Base-by-base conservation (phyloP, 1,140 invertebrate species). In the Euschistus heros region DNA sequence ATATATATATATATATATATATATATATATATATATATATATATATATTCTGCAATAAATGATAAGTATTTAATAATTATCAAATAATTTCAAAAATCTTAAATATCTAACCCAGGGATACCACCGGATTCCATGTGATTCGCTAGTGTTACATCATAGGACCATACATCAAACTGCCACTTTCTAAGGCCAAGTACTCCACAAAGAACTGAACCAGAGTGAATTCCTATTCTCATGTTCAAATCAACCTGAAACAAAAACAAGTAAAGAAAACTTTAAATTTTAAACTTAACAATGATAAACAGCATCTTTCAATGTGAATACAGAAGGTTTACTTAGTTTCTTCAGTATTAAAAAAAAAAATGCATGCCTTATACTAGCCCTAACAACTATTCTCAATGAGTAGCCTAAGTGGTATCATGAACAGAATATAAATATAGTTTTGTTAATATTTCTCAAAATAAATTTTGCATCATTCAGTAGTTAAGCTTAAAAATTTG, bases 111-210 rank as follows among this genome's bases (percentile, higher is more conserved):
- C 72, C 94, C 94, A 14, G 94, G 91, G 69, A 93, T 84, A 10
- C 94, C 94, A 13, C 92, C 92, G 66, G 92, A 92, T 79, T 98
- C 95, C 83, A 98, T 89, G 73, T 94, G 91, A 78, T 98, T 98
- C n/a, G 95, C 95, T 64, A 98, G 78, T 8, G 92, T 96, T 70
- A 98, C 95, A 77, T 98, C 96, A 76, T 96, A 92, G 13, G 92
- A 96, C 94, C 94, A 98, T 5, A 98, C 92, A 76, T 98, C 95
- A 77, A 98, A 98, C 76, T 97, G 94, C 90, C 94, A 98, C 75
- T 96, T 94, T 70, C 88, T 80, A 27, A 94, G 83, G 0, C 95
- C 94, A 15, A 97, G 81, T 44, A 97, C 92, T 6, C 94, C 94
- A 75, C 93, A 97, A 54, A 96, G 81, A 33, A 97, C 94, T 0